Conservation (phyloP, 2,888 invertebrate species). For the Noctua janthina region DNA sequence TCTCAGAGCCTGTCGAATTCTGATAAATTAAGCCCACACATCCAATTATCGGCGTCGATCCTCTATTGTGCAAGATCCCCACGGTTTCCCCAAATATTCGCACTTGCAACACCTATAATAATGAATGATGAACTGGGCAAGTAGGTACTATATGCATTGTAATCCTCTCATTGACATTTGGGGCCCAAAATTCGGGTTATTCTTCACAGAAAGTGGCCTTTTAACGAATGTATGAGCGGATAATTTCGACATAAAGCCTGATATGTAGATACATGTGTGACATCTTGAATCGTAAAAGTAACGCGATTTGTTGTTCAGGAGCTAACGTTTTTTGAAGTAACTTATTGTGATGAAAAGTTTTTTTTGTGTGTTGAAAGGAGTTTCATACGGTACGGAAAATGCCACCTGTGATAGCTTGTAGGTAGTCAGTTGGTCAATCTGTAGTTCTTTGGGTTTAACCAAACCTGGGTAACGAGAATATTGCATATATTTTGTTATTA, state of each 20-base stretch:
- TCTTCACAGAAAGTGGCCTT: slow-evolving; percentile 64
- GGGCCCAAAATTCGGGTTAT: slow-evolving; percentile 64
- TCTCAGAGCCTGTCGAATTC: not conserved
- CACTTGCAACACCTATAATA: slow-evolving; percentile 54
- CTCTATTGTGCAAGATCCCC: slow-evolving; percentile 39
- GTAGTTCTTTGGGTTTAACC: not conserved
- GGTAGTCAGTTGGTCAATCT: not conserved
- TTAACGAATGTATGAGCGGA: slow-evolving; percentile 51
- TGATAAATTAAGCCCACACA: slow-evolving; percentile 25
- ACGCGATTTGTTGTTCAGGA: slow-evolving; percentile 19
- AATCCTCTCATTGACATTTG: slow-evolving; percentile 72
- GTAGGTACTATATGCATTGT: slow-evolving; percentile 58
- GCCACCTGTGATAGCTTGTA: no score
- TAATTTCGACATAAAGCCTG: slow-evolving; percentile 59
- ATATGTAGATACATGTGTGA: slow-evolving; percentile 33
- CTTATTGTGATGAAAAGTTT: not conserved
- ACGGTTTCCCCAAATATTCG: slow-evolving; percentile 45
- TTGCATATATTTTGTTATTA: not conserved
- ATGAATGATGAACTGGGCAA: slow-evolving; percentile 61
- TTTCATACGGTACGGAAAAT: not conserved
- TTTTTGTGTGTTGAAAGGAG: not conserved
- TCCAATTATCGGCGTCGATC: slow-evolving; percentile 13
- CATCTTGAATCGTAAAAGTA: slow-evolving; percentile 54
- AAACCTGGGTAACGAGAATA: not conserved
- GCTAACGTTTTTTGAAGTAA: not conserved